These are phyloP conservation scores for Drosophila burlai DNA, from an alignment of 1,140 invertebrate species.

Conservation along the genomic window DNA sequence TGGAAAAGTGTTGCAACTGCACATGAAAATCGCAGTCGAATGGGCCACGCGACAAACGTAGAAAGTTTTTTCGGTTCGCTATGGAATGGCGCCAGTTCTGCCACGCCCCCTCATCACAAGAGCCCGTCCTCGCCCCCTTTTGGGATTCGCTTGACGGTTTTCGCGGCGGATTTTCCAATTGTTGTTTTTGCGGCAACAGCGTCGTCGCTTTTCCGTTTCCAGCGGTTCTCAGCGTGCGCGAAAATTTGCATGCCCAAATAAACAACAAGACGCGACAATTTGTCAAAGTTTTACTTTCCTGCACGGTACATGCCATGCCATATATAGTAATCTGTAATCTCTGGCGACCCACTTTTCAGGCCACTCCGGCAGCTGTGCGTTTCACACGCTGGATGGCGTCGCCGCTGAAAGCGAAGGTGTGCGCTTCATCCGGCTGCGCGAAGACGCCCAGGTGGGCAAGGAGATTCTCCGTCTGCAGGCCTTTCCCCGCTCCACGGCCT, in stretches of 20 bases:
- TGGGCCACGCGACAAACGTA: slow-evolving; percentile 77
- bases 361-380: slow-evolving; percentile 63
- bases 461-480: slow-evolving; percentile 80
- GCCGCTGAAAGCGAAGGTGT: slow-evolving; percentile 82
- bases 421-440: slow-evolving; percentile 81
- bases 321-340: slow-evolving; percentile 50
- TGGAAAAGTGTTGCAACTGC: slow-evolving; percentile 81
- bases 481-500: slow-evolving; percentile 74
- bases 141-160: slow-evolving; percentile 36
- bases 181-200: slow-evolving; percentile 49
- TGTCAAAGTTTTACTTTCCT: slow-evolving; percentile 60
- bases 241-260: slow-evolving; percentile 75
- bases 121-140: neutral
- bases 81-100: slow-evolving; percentile 54
- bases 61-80: slow-evolving; percentile 67
- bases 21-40: slow-evolving; percentile 54
- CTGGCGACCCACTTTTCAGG: slow-evolving; percentile 57
- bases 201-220: slow-evolving; percentile 66
- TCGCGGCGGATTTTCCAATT: slow-evolving; percentile 54
- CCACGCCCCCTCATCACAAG: slow-evolving; percentile 42
- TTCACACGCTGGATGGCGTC: slow-evolving; percentile 78
- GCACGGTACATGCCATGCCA: slow-evolving; percentile 7
- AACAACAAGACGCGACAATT: slow-evolving; percentile 55
- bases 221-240: slow-evolving; percentile 60
- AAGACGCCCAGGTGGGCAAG: slow-evolving; percentile 77